Evolutionary conservation across 2,797 vertebrate genomes (phyloP).

Genomic region (Gymnothorax javanicus): DNA sequence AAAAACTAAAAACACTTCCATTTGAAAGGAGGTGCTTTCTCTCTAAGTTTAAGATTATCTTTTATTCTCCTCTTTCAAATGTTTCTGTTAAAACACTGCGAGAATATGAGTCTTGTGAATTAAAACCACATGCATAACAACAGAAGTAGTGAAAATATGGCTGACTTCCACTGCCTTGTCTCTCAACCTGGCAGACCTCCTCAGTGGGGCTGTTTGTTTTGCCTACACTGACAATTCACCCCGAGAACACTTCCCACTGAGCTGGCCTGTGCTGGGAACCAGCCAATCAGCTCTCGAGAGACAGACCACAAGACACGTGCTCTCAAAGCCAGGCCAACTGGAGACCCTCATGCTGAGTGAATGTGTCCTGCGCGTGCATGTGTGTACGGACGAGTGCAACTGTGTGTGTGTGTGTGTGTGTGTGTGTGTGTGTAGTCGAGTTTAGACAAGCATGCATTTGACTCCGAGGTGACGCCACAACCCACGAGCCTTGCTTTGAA

Average conservation of each 20-base stretch:
- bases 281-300: slow-evolving; percentile 40
- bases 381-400: slow-evolving; percentile 20
- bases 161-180: not conserved
- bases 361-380: slow-evolving; percentile 8
- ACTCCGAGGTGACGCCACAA: not conserved
- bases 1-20: not conserved
- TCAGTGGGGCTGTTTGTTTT: slow-evolving; percentile 44
- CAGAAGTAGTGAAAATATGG: not conserved
- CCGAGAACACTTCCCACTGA: slow-evolving; percentile 42
- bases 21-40: not conserved
- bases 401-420: not conserved
- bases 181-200: slow-evolving; percentile 34
- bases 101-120: not conserved
- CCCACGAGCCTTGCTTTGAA: not conserved
- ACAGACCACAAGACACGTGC: slow-evolving; percentile 18
- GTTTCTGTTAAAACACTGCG: not conserved
- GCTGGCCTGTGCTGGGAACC: slow-evolving; percentile 43
- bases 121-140: not conserved
- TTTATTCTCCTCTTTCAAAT: not conserved
- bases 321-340: slow-evolving; percentile 8
- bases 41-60: not conserved
- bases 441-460: not conserved
- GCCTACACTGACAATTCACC: slow-evolving; percentile 51
- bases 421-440: too few relatives aligned
- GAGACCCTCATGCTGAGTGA: not conserved